Conservation (phyloP, 2,888 invertebrate genomes). For the Melikaiella ostensackeni region DNA sequence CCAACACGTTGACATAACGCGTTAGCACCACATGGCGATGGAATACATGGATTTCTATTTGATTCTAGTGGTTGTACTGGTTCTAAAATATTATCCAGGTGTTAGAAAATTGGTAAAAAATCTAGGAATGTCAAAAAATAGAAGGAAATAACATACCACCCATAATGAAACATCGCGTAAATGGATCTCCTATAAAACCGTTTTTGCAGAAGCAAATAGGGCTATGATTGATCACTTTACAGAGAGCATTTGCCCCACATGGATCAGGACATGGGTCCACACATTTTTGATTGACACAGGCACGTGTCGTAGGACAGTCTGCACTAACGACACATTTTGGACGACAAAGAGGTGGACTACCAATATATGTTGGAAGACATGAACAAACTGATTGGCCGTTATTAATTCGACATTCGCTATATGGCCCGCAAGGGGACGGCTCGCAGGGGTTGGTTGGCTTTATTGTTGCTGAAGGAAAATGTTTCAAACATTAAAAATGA, state of each 20-base stretch:
- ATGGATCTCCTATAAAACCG: constrained; percentile 89
- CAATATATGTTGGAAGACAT: constrained; percentile 80
- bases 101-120: neutral
- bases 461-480: neutral
- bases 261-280: constrained; percentile 71
- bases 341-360: constrained; percentile 84
- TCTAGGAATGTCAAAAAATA: neutral
- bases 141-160: constrained; percentile 47
- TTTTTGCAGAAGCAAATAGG: constrained; percentile 88
- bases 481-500: neutral
- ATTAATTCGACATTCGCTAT: constrained; percentile 85
- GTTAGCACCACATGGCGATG: constrained; percentile 82
- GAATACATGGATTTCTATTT: constrained; percentile 82
- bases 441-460: constrained; percentile 68
- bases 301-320: constrained; percentile 86
- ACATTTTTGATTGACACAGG: constrained; percentile 90
- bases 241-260: constrained; percentile 84
- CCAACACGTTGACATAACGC: constrained; percentile 79
- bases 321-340: constrained; percentile 89
- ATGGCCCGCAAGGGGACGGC: constrained; percentile 66
- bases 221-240: constrained; percentile 89
- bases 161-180: constrained; percentile 79
- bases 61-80: constrained; percentile 41
- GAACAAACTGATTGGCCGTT: constrained; percentile 85
- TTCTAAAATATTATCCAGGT: constrained; percentile 20